Conservation (phyloP, 2,888 invertebrate genomes). For the Melangyna quadrimaculata region DNA sequence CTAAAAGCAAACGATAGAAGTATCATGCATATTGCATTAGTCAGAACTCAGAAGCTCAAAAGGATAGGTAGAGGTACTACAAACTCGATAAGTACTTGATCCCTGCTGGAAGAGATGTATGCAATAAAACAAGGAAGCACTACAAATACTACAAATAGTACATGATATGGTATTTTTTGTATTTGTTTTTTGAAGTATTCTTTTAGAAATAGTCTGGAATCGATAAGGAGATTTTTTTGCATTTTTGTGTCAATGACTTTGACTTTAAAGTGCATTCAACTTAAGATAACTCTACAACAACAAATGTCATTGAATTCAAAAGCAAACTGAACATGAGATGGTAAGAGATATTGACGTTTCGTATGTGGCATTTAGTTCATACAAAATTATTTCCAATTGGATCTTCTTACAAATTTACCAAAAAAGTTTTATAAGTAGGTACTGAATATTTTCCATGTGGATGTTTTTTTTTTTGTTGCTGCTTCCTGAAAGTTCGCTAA, state of each 20-base stretch:
- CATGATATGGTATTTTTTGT: background rate
- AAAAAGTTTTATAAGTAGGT: no score
- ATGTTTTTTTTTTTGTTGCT: no score
- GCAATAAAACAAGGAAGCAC: background rate
- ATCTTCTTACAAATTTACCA: no score
- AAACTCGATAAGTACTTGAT: background rate
- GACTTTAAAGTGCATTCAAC: background rate
- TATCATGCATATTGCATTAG: slow-evolving; percentile 52
- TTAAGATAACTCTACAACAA: no score
- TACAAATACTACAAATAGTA: slow-evolving; percentile 18
- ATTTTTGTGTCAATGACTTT: slow-evolving; percentile 14
- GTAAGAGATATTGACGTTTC: no score
- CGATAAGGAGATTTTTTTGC: background rate
- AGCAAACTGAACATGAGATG: no score
- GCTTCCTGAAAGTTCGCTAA: no score
- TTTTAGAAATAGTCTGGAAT: background rate
- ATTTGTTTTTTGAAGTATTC: background rate
- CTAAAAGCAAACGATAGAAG: background rate
- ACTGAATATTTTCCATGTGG: no score
- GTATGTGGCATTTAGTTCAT: no score
- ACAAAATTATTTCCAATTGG: no score
- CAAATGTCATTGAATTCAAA: background rate
- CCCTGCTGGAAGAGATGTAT: background rate
- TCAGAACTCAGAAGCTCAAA: background rate
- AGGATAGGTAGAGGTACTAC: background rate